Percentiles rank a stretch among this genome's conserved stretches.
phyloP scores from a whole-genome alignment of 2,797 vertebrate species.

The Tokudaia tokunoshimensis region DNA sequence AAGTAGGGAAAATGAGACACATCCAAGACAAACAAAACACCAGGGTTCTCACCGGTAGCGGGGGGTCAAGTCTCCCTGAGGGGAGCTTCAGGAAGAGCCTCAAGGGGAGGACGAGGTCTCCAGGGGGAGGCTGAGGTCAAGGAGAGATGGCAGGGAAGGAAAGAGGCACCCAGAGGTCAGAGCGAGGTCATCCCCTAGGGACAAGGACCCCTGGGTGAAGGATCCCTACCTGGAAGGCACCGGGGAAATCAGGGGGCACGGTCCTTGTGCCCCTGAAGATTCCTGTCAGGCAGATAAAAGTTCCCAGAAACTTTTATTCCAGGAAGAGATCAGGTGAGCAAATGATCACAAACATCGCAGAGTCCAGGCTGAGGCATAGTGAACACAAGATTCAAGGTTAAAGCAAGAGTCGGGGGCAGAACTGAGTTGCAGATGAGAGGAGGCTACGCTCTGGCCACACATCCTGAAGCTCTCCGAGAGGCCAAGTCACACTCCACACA shows the following conservation, averaged over 20 bases:
- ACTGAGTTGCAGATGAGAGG: too few relatives aligned
- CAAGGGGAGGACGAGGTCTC: not conserved
- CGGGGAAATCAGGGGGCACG: fast-evolving
- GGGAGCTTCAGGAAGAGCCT: not conserved
- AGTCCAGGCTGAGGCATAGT: not conserved
- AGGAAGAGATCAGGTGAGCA: not conserved
- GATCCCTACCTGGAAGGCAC: fast-evolving
- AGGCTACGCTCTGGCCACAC: fast-evolving
- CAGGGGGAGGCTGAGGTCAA: not conserved
- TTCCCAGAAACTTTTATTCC: not conserved
- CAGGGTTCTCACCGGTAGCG: too few relatives aligned
- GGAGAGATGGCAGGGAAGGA: not conserved
- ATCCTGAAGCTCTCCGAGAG: too few relatives aligned
- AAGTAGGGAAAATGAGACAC: not conserved
- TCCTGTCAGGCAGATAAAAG: not conserved
- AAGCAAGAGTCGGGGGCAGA: not conserved
- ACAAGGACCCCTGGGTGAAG: too few relatives aligned
- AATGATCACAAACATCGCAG: not conserved
- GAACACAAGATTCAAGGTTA: not conserved
- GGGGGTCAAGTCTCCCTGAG: not conserved
- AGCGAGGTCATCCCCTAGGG: not conserved
- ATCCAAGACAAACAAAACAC: not conserved
- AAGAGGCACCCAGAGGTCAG: too few relatives aligned
- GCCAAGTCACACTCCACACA: fast-evolving
- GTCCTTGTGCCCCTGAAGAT: not conserved